A percentile compares a stretch with the other conserved stretches of the same genome.
phyloP scores from a whole-genome alignment of 1,140 invertebrate species.

The Scylla paramamosain region DNA sequence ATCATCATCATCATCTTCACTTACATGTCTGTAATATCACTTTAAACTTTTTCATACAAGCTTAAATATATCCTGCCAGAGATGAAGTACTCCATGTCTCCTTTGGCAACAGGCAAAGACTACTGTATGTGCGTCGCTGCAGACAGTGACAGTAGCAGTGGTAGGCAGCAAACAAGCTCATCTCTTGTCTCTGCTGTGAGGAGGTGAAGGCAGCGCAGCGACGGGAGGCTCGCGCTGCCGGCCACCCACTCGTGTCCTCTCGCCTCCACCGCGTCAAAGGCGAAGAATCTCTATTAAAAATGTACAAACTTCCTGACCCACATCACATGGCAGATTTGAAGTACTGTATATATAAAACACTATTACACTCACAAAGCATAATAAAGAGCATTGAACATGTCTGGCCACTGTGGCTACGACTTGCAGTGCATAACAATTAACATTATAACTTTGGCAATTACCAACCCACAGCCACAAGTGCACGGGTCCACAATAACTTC shows the following conservation, averaged over 20 bases:
- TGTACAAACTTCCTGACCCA: conserved; percentile 21
- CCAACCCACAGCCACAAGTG: background rate
- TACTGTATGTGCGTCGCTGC: background rate
- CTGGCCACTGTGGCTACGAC: background rate
- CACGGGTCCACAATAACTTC: conserved; percentile 19
- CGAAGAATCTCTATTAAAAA: background rate
- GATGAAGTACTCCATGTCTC: background rate
- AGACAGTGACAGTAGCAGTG: background rate
- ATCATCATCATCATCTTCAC: no score
- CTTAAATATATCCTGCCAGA: conserved; percentile 21
- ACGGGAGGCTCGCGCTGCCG: background rate
- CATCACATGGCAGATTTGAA: conserved; percentile 6
- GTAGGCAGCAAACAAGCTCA: conserved; percentile 1
- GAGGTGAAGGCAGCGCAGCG: background rate
- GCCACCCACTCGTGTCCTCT: background rate
- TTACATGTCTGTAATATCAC: conserved; percentile 4
- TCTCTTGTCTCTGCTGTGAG: conserved; percentile 8
- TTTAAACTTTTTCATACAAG: background rate
- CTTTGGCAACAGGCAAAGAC: conserved; percentile 9
- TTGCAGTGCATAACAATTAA: conserved; percentile 23
- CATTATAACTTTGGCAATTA: conserved; percentile 16
- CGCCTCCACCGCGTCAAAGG: background rate
- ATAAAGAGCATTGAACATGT: conserved; percentile 4
- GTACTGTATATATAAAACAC: background rate
- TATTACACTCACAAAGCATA: conserved; percentile 23